Evolutionary conservation across 2,888 invertebrate genomes (phyloP).

Genomic region (Cephus nigrinus): DNA sequence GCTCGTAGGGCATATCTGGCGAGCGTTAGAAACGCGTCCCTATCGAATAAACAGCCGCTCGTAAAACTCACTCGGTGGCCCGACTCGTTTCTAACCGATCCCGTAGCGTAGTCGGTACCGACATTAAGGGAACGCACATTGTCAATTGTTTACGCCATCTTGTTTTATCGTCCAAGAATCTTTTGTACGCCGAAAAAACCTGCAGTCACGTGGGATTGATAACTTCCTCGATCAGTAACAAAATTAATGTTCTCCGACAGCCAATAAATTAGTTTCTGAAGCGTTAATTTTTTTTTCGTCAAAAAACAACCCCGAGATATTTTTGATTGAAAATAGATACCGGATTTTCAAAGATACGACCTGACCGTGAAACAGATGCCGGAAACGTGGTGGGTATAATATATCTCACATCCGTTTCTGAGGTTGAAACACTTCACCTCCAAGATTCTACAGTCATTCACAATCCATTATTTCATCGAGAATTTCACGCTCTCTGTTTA

Average conservation of each 20-base stretch:
- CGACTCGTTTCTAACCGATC: not conserved
- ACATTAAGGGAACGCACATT: constrained; percentile 8
- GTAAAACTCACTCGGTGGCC: constrained; percentile 16
- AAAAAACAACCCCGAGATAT: not conserved
- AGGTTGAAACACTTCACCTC: not conserved
- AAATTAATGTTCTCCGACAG: not conserved
- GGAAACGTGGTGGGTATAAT: not conserved
- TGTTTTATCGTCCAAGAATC: constrained; percentile 10
- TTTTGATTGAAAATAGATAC: not conserved
- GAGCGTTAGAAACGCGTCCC: constrained; percentile 15
- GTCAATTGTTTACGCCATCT: constrained; percentile 10
- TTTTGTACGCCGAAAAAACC: not conserved
- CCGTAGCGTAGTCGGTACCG: not conserved
- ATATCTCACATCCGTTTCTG: not conserved
- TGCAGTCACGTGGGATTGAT: not conserved
- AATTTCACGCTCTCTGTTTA: constrained; percentile 10
- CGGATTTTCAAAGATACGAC: not conserved
- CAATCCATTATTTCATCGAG: not conserved
- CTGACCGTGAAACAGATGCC: not conserved
- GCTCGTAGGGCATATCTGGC: constrained; percentile 15
- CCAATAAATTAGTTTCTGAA: not conserved
- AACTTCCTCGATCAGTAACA: not conserved
- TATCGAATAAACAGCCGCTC: constrained; percentile 16
- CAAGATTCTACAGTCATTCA: not conserved
- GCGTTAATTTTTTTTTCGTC: not conserved